phyloP scores from a whole-genome alignment of 2,113 vertebrate species.

The Glaucomys volans region DNA sequence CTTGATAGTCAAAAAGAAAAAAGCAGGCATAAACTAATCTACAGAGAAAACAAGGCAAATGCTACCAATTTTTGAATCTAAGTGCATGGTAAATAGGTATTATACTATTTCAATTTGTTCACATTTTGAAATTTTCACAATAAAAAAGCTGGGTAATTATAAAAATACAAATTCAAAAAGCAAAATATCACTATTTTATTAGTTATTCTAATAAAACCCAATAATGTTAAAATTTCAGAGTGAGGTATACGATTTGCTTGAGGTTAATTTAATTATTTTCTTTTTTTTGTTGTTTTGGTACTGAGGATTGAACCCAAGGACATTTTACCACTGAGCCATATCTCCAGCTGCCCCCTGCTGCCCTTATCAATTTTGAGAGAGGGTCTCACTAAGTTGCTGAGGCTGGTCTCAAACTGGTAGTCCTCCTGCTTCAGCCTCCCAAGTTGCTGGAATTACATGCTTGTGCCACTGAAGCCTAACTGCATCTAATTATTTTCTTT shows the following conservation, averaged over 20 bases:
- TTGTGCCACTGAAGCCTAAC: too few species aligned
- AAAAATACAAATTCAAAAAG: background rate
- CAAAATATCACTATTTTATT: too few species aligned
- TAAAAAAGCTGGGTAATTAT: slow-evolving; percentile 14
- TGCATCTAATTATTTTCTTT: background rate
- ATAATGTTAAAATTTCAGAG: background rate
- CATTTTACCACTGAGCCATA: too few species aligned
- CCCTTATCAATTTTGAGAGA: too few species aligned
- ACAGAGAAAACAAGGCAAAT: background rate
- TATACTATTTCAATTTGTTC: background rate
- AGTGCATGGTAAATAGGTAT: background rate
- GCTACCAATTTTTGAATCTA: background rate
- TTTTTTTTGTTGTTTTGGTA: too few species aligned
- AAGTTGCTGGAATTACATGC: too few species aligned
- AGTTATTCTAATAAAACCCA: slow-evolving; percentile 12
- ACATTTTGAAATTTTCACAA: background rate
- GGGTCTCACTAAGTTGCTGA: too few species aligned
- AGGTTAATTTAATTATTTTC: background rate
- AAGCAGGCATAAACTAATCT: background rate
- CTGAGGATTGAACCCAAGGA: too few species aligned
- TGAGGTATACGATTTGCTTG: background rate
- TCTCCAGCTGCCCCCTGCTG: too few species aligned
- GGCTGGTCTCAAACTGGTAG: too few species aligned
- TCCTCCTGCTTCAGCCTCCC: too few species aligned
- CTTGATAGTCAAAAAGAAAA: slow-evolving; percentile 4